Conservation (phyloP, 2,797 vertebrate genomes). For the Onychomys torridus region DNA sequence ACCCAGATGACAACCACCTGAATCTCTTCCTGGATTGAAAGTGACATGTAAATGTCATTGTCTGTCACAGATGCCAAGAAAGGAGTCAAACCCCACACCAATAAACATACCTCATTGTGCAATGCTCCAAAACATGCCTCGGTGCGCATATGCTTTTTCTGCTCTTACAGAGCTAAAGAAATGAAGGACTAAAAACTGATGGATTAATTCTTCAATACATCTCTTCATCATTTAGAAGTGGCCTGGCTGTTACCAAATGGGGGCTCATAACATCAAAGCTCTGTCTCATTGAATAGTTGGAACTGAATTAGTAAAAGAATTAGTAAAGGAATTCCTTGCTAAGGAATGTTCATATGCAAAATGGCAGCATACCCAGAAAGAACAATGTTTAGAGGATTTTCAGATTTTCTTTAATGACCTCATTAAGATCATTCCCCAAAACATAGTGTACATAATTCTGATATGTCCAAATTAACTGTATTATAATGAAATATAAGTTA, state of each 20-base stretch:
- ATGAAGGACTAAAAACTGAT: neutral
- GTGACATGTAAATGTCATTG: neutral
- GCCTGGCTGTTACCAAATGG: neutral
- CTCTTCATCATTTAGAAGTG: neutral
- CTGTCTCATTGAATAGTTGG: neutral
- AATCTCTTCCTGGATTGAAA: neutral
- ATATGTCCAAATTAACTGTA: slow-evolving; percentile 82
- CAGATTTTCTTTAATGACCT: slow-evolving; percentile 84
- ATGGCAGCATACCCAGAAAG: slow-evolving; percentile 77
- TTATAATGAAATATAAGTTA: slow-evolving; percentile 81
- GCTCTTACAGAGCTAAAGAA: neutral
- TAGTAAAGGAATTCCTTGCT: neutral
- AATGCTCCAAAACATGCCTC: neutral
- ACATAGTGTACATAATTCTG: slow-evolving; percentile 83
- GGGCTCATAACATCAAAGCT: neutral
- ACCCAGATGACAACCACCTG: neutral
- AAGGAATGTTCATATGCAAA: slow-evolving; percentile 37
- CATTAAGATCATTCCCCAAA: slow-evolving; percentile 69
- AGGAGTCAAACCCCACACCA: neutral
- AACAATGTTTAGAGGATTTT: slow-evolving; percentile 84
- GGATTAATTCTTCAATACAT: neutral
- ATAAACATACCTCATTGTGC: neutral
- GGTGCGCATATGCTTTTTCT: neutral
- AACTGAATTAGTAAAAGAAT: neutral
- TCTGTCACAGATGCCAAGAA: neutral